These are phyloP conservation scores for Sebastes nivosus DNA, from an alignment of 2,797 vertebrate species.

Conservation along the genomic window DNA sequence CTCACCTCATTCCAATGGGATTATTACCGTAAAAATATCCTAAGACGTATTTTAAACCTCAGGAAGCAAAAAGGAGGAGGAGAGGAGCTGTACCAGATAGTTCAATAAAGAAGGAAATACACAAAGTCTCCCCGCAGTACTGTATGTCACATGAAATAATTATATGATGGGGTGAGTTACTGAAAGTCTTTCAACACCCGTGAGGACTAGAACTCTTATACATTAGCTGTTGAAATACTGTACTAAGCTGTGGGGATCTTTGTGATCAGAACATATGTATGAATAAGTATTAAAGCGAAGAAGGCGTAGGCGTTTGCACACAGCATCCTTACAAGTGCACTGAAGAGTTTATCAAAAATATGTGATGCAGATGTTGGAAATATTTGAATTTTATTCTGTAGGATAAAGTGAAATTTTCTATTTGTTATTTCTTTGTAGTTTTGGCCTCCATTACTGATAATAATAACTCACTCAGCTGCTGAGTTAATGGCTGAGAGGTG, in stretches of 20 bases:
- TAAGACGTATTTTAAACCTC: conserved; percentile 46
- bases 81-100: neutral
- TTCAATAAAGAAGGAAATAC: neutral
- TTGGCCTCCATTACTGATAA: neutral
- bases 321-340: neutral
- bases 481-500: neutral
- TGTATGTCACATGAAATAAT: neutral
- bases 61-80: neutral
- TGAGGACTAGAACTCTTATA: neutral
- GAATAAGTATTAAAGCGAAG: neutral
- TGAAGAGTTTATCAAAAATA: neutral
- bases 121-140: neutral
- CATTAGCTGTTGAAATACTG: neutral
- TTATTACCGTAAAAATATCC: conserved; percentile 64
- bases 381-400: neutral
- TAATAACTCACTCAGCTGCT: neutral
- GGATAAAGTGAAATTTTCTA: fast-evolving
- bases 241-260: neutral
- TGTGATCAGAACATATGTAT: neutral
- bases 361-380: neutral
- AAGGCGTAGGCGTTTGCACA: too few species aligned
- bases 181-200: neutral
- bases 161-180: neutral
- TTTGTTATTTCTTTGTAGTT: neutral
- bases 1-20: conserved; percentile 65